Conservation (phyloP, 2,113 vertebrate genomes). For the Podarcis cretensis region DNA sequence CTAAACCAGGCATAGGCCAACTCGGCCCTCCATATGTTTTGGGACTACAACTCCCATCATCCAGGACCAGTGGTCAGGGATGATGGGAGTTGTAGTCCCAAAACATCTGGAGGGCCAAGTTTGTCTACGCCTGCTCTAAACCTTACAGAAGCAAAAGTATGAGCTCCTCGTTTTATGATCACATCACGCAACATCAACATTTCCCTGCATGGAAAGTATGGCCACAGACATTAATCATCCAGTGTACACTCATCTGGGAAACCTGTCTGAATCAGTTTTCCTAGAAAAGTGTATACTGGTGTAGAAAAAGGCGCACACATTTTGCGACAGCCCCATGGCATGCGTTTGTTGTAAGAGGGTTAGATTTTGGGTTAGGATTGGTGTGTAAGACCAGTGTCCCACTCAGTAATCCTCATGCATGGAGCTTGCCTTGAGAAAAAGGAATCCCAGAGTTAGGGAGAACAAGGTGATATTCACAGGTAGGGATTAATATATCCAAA, state of each 20-base stretch:
- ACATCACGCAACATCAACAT: background rate
- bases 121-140: too few relatives aligned
- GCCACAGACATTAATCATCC: background rate
- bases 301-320: background rate
- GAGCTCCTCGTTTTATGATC: background rate
- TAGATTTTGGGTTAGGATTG: background rate
- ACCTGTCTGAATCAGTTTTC: background rate
- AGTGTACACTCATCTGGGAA: background rate
- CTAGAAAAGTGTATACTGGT: too few relatives aligned
- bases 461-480: background rate
- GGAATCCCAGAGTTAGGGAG: slow-evolving; percentile 20
- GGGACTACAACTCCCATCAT: too few relatives aligned
- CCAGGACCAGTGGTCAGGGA: too few relatives aligned
- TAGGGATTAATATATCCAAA: slow-evolving; percentile 1
- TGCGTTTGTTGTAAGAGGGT: too few relatives aligned
- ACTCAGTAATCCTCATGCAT: background rate
- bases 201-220: background rate
- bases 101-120: too few relatives aligned
- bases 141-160: too few relatives aligned
- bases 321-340: background rate
- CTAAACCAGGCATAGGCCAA: too few relatives aligned
- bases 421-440: background rate
- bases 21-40: too few relatives aligned
- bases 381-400: background rate
- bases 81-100: too few relatives aligned